Conservation (phyloP, 2,113 vertebrate genomes). For the Solenodon paradoxus region DNA sequence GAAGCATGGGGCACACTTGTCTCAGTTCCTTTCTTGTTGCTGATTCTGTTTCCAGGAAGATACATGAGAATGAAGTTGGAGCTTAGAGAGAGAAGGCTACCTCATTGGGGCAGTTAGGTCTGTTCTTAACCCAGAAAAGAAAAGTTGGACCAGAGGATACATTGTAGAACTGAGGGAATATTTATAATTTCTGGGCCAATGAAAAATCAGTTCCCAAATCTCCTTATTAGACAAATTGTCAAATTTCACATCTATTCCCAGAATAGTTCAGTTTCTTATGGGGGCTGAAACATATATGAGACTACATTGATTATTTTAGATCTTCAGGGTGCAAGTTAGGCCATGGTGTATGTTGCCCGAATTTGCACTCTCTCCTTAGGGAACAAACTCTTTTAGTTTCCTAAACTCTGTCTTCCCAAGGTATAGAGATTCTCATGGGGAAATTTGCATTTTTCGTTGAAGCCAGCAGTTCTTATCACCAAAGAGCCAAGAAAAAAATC, state of each 20-base stretch:
- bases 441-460: neutral
- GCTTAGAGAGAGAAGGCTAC: neutral
- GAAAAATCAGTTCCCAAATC: constrained; percentile 34
- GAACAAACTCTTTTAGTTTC: neutral
- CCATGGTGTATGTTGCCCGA: neutral
- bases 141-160: neutral
- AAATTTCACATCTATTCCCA: constrained; percentile 12
- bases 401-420: neutral
- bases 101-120: neutral
- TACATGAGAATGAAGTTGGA: neutral
- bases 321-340: neutral
- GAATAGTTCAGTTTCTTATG: neutral
- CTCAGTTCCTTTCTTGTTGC: neutral
- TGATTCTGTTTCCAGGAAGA: neutral
- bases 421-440: neutral
- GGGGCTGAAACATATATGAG: neutral
- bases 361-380: neutral
- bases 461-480: neutral
- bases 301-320: neutral
- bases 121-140: neutral
- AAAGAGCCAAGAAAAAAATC: neutral
- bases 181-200: neutral
- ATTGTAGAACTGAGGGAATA: constrained; percentile 25
- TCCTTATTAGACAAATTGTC: constrained; percentile 66
- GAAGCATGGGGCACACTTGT: neutral